phyloP scores from a whole-genome alignment of 2,797 vertebrate species.

The Leptatherina wallacei region DNA sequence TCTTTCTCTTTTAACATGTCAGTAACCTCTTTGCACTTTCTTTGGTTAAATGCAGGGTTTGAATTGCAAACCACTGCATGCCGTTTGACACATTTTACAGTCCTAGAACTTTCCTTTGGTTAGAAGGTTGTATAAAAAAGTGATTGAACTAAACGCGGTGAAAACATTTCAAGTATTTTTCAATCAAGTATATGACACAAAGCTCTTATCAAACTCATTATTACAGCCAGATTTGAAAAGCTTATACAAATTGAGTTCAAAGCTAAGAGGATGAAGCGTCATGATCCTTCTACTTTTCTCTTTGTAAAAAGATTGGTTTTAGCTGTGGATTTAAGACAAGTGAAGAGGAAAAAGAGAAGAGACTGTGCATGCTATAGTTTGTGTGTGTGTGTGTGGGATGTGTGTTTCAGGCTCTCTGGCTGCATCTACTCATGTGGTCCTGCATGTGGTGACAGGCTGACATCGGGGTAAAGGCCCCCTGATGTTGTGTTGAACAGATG shows the following conservation, averaged over 20 bases:
- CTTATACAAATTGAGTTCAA: constrained; percentile 19
- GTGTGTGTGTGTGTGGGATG: constrained; percentile 16
- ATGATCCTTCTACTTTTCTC: not conserved
- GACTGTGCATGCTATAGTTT: not conserved
- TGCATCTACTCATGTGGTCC: constrained; percentile 65
- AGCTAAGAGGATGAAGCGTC: constrained; percentile 5
- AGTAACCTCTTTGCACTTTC: not conserved
- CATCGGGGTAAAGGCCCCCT: constrained; percentile 75
- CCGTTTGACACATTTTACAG: not conserved
- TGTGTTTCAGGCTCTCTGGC: constrained; percentile 49
- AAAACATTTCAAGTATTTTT: not conserved
- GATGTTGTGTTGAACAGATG: constrained; percentile 76
- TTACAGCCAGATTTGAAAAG: constrained; percentile 10
- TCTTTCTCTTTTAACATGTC: not conserved
- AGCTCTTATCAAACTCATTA: constrained; percentile 1
- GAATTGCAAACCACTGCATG: not conserved
- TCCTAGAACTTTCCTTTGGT: not conserved
- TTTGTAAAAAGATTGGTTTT: constrained; percentile 16
- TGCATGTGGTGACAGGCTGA: constrained; percentile 72
- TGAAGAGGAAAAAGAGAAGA: not conserved
- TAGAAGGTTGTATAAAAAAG: not conserved
- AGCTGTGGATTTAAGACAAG: constrained; percentile 8
- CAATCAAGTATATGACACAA: not conserved
- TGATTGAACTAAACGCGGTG: not conserved
- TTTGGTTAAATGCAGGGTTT: not conserved